Percentiles rank a stretch among this genome's conserved stretches.
These are phyloP conservation scores for Macropus fuliginosus DNA, from an alignment of 2,797 vertebrate genomes.

Conservation along the genomic window DNA sequence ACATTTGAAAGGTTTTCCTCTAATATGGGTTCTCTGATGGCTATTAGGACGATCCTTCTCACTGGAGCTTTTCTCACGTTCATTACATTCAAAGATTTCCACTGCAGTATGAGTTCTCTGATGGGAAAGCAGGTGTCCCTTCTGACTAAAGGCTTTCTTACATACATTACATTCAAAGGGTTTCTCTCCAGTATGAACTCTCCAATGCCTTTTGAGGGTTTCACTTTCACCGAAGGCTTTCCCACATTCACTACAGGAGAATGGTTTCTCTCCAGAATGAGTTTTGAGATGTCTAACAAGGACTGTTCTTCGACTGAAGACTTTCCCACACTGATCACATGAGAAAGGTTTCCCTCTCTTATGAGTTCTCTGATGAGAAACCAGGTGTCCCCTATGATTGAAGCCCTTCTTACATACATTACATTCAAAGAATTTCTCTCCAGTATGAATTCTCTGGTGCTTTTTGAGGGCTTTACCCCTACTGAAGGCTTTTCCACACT, in stretches of 20 bases:
- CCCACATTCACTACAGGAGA: neutral
- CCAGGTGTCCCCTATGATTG: slow-evolving; percentile 48
- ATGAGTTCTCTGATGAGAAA: slow-evolving; percentile 56
- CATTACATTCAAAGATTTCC: neutral
- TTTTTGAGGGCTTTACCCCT: slow-evolving; percentile 9
- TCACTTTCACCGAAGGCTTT: neutral
- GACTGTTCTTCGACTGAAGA: slow-evolving; percentile 25
- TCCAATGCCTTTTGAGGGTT: neutral
- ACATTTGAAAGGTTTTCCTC: slow-evolving; percentile 28
- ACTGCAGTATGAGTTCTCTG: neutral
- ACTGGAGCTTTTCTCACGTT: neutral
- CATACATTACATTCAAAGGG: slow-evolving; percentile 1
- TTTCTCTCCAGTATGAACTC: neutral
- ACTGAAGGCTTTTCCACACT: slow-evolving; percentile 20
- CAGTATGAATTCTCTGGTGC: slow-evolving; percentile 44
- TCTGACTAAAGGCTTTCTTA: neutral
- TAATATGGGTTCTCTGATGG: neutral
- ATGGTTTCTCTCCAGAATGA: slow-evolving; percentile 23
- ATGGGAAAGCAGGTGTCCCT: neutral
- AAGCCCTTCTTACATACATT: slow-evolving; percentile 63
- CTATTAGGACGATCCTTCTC: neutral
- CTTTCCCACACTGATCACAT: neutral
- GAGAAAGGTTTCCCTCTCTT: slow-evolving; percentile 41
- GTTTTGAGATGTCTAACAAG: slow-evolving; percentile 25
- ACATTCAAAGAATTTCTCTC: slow-evolving; percentile 39